Percentiles rank a stretch among this genome's conserved stretches.
Conservation (phyloP, 2,113 vertebrate genomes). For the Cygnus buccinator region DNA sequence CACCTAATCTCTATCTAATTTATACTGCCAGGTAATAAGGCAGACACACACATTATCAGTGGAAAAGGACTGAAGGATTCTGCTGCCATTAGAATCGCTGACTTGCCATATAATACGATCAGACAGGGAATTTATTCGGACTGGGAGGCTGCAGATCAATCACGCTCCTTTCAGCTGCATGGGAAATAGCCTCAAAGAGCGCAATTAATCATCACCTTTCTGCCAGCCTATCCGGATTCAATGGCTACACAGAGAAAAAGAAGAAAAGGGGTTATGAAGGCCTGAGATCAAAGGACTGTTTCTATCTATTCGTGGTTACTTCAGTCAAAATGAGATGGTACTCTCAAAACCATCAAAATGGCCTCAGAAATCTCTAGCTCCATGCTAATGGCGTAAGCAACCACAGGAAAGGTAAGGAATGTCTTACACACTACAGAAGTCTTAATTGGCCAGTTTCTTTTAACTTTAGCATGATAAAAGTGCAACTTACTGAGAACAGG, state of each 20-base stretch:
- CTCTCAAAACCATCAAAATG: neutral
- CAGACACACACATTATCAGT: neutral
- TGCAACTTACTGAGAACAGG: accelerated
- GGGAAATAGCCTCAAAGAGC: neutral
- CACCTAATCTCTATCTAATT: neutral
- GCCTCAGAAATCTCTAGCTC: neutral
- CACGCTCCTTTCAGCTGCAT: neutral
- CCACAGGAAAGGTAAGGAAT: neutral
- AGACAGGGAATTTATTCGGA: slow-evolving; percentile 5
- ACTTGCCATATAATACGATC: neutral
- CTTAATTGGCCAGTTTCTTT: neutral
- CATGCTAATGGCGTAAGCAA: accelerated
- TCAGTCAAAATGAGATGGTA: neutral
- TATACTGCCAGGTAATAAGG: neutral
- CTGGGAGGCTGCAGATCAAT: slow-evolving; percentile 20
- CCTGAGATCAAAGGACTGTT: slow-evolving; percentile 5
- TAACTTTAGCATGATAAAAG: neutral
- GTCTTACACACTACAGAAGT: neutral
- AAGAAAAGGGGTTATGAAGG: neutral
- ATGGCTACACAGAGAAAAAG: neutral
- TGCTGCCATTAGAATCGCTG: neutral
- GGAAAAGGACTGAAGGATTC: neutral
- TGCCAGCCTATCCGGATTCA: neutral
- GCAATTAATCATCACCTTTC: neutral
- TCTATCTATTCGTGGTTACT: neutral